These are phyloP conservation scores for Strix uralensis DNA, from an alignment of 2,113 vertebrate species.

Conservation along the genomic window DNA sequence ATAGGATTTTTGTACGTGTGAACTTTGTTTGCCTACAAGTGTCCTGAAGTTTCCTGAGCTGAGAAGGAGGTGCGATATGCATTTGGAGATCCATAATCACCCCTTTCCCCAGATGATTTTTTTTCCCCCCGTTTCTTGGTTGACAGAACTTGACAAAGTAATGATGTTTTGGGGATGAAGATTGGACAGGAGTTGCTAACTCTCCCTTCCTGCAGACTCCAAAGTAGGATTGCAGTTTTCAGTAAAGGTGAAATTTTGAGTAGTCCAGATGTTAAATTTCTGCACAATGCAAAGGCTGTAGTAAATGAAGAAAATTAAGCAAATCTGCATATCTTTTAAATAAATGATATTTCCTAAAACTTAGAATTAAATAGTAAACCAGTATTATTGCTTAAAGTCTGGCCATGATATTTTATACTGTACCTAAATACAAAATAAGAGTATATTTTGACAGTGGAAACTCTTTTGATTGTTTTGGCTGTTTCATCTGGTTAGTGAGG, in stretches of 20 bases:
- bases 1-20: not conserved
- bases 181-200: not conserved
- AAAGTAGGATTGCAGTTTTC: not conserved
- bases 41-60: not conserved
- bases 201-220: not conserved
- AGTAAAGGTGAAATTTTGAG: not conserved
- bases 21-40: not conserved
- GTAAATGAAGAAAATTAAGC: not conserved
- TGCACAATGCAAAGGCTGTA: not conserved
- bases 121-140: not conserved
- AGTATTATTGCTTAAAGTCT: not conserved
- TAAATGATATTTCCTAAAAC: not conserved
- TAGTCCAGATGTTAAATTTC: not conserved
- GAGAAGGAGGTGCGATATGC: not conserved
- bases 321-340: not conserved
- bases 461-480: not conserved
- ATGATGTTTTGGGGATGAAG: not conserved
- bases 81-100: not conserved
- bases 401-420: not conserved
- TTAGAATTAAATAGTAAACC: not conserved
- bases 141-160: not conserved
- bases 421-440: not conserved
- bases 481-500: not conserved
- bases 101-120: not conserved
- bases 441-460: not conserved